Base-by-base conservation (phyloP, 2,113 vertebrate species). In the Butorides virescens region DNA sequence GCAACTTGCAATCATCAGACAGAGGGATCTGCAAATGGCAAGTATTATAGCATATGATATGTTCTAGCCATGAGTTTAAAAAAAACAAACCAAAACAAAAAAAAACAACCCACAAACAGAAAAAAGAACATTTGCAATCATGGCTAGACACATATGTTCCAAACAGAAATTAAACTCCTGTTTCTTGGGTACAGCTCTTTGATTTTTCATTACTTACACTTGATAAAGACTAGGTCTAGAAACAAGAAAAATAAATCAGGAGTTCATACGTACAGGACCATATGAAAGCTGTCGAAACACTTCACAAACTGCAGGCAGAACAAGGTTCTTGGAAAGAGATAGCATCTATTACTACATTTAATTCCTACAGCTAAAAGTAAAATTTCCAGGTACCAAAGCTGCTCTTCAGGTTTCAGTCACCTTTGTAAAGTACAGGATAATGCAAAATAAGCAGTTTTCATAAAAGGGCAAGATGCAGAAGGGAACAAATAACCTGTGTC, bases 21-120 rank as follows among this genome's bases (percentile, higher is more conserved):
- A 83, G 73, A 95, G 39, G 39, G 65, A 70, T 91, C 39, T 85
- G 67, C 91, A 94, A 97, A 90, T 62, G 94, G 96, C 95, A 97
- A 96, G 25, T 91, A 94, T 92, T 94, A 94, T 80, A 81, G 29
- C 83, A 95, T 82, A 59, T 86, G 68, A 66, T 70, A 72, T 68
- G 73, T 68, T 79, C 30, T 90, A 88, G 87, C 81, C 94, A 88
- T 88, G 91, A n/a, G 11, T 67, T 47, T 47, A 26, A 73, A 84
- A 76, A 66, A 37, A n/a, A 12, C 39, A 44, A 44, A 44, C 14
- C 42, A 44, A 14, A 44, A 8, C 42, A 42, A 44, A 44, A 44
- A 44, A 44, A 44, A 42, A 13, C 12, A n/a, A n/a, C n/a, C n/a
- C n/a, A n/a, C 42, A 44, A 44, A 15, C 42, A 44, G 42, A 83